Evolutionary conservation across 2,797 vertebrate species (phyloP).

Genomic region (Pempheris klunzingeri): DNA sequence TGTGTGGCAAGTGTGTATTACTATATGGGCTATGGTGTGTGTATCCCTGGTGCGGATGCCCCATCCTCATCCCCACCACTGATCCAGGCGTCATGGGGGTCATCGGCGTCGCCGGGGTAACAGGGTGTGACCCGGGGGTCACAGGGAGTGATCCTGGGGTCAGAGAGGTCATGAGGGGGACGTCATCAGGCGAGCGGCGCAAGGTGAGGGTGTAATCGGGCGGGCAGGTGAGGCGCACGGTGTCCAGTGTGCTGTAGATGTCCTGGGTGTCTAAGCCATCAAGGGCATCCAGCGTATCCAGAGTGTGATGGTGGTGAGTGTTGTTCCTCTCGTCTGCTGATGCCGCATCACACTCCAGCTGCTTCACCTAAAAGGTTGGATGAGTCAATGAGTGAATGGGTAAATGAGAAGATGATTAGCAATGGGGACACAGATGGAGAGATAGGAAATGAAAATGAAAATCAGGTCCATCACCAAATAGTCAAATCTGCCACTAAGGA

Average conservation of each 20-base stretch:
- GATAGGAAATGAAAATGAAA: background rate
- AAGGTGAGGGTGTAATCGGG: conserved; percentile 96
- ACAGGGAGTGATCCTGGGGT: conserved; percentile 85
- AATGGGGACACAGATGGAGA: background rate
- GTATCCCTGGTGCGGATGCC: conserved; percentile 93
- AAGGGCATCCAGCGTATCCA: conserved; percentile 82
- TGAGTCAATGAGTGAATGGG: background rate
- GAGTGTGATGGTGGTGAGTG: conserved; percentile 80
- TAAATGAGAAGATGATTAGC: background rate
- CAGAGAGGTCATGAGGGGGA: conserved; percentile 94
- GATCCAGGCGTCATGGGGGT: conserved; percentile 98
- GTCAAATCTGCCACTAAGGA: background rate
- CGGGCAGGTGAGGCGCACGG: conserved; percentile 92
- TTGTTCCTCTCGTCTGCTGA: conserved; percentile 81
- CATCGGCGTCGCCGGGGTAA: conserved; percentile 82
- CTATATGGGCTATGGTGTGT: conserved; percentile 94
- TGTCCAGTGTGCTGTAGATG: conserved; percentile 86
- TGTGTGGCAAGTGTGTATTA: conserved; percentile 95
- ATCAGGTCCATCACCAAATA: background rate
- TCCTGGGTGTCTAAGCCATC: conserved; percentile 84
- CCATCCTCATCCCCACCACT: conserved; percentile 90
- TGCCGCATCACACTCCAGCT: conserved; percentile 92
- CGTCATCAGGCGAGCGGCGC: conserved; percentile 93
- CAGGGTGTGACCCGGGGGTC: conserved; percentile 81
- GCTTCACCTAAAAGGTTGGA: conserved; percentile 87